Percentiles rank a stretch among this genome's conserved stretches.
These are phyloP conservation scores for Platalea minor DNA, from an alignment of 2,797 vertebrate genomes.

Conservation along the genomic window DNA sequence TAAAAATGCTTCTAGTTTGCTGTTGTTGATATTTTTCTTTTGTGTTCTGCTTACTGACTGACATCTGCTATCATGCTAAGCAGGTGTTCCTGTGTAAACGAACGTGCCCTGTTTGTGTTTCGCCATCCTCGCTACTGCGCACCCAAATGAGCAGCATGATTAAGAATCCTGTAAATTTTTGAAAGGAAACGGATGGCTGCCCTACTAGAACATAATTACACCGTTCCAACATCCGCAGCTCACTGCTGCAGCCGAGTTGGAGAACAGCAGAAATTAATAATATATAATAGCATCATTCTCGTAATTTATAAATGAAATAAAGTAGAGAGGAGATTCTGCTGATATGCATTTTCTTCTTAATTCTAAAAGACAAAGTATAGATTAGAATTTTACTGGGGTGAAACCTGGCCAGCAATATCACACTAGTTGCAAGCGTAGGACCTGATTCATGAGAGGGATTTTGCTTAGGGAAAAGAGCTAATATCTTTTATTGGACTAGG, in stretches of 20 bases:
- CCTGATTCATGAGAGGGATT: constrained; percentile 72
- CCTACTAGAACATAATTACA: constrained; percentile 99
- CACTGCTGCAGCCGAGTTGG: constrained; percentile 84
- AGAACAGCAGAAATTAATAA: constrained; percentile 99
- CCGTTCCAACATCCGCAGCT: constrained; percentile 91
- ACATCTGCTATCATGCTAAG: constrained; percentile 99
- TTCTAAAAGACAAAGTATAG: constrained; percentile 87
- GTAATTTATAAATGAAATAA: constrained; percentile 99
- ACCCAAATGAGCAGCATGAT: constrained; percentile 98
- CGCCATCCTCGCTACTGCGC: constrained; percentile 87
- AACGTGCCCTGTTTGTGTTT: constrained; percentile 97
- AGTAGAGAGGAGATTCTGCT: constrained; percentile 89
- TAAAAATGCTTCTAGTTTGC: constrained; percentile 72
- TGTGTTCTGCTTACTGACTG: constrained; percentile 95
- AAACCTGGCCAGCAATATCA: constrained; percentile 75
- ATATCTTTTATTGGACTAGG: constrained; percentile 71
- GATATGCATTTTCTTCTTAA: constrained; percentile 86
- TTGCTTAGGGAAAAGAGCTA: constrained; percentile 72
- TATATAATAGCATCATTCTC: constrained; percentile 97
- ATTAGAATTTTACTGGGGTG: constrained; percentile 84
- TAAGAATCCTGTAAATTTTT: constrained; percentile 99
- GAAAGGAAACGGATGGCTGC: constrained; percentile 99
- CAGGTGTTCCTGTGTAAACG: constrained; percentile 99
- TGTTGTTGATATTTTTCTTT: constrained; percentile 80
- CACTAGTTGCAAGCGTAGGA: constrained; percentile 67